phyloP scores from a whole-genome alignment of 2,797 vertebrate species.

The Halcyon leucocephala region DNA sequence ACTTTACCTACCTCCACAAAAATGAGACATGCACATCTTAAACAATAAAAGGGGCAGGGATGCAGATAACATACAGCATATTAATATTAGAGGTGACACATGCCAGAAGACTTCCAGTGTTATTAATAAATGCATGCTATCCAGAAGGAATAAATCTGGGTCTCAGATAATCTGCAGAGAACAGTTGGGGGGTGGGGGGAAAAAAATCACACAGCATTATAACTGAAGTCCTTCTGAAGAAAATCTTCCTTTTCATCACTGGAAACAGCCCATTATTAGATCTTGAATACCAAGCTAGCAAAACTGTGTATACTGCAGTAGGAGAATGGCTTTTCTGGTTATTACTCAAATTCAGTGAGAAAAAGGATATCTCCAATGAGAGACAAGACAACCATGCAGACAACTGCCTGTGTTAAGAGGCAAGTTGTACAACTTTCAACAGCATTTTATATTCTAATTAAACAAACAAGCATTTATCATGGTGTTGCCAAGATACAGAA shows the following conservation, averaged over 20 bases:
- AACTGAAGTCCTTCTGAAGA: neutral
- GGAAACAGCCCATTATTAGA: neutral
- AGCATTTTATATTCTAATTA: neutral
- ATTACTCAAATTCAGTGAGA: neutral
- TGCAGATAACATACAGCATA: neutral
- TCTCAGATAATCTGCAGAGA: neutral
- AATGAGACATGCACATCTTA: neutral
- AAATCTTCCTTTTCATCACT: neutral
- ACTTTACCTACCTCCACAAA: neutral
- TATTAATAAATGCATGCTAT: neutral
- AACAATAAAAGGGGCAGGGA: neutral
- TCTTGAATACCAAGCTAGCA: neutral
- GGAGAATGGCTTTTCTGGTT: accelerated
- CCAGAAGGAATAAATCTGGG: neutral
- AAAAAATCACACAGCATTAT: neutral
- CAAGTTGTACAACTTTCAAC: neutral
- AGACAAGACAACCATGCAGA: neutral
- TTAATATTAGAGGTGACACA: neutral
- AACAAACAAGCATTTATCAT: neutral
- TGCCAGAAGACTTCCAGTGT: neutral
- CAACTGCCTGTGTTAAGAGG: neutral
- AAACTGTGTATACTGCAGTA: neutral
- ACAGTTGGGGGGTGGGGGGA: neutral
- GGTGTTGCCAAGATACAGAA: neutral
- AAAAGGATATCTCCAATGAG: neutral